These are phyloP conservation scores for Strongylocentrotus purpuratus DNA, from an alignment of 35 echinoderm and acorn worm species.

Conservation along the genomic window DNA sequence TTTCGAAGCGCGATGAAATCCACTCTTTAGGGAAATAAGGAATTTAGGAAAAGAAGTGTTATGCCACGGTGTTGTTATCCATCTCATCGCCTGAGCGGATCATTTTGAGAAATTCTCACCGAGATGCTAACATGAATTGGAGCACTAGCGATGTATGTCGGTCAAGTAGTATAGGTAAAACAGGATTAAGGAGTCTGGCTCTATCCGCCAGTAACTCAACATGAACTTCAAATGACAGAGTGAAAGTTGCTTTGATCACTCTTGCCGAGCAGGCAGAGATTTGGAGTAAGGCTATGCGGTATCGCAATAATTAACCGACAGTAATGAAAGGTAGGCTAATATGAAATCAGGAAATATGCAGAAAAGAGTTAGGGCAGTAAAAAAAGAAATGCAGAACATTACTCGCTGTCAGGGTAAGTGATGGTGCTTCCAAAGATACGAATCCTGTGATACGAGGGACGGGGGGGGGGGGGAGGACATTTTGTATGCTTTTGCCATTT, in stretches of 20 bases:
- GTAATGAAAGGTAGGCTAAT: too few relatives aligned
- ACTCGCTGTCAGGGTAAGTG: too few relatives aligned
- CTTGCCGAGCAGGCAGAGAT: neutral
- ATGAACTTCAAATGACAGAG: neutral
- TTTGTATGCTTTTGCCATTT: neutral
- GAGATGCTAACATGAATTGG: neutral
- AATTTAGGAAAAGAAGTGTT: neutral
- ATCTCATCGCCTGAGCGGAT: neutral
- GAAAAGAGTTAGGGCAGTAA: too few relatives aligned
- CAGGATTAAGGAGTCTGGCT: neutral
- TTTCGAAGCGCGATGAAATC: neutral
- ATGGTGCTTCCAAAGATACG: too few relatives aligned
- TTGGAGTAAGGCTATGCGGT: neutral
- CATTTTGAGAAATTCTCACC: neutral
- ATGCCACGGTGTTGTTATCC: neutral
- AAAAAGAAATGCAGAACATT: too few relatives aligned
- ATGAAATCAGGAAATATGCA: too few relatives aligned
- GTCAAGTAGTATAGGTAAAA: neutral
- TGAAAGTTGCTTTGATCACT: neutral
- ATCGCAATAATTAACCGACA: too few relatives aligned
- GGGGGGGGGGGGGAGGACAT: too few relatives aligned
- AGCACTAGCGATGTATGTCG: neutral
- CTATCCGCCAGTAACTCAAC: neutral
- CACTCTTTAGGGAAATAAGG: neutral
- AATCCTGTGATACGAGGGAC: too few relatives aligned